Evolutionary conservation across 2,113 vertebrate species (phyloP).

Genomic region (Hirundichthys speculiger): DNA sequence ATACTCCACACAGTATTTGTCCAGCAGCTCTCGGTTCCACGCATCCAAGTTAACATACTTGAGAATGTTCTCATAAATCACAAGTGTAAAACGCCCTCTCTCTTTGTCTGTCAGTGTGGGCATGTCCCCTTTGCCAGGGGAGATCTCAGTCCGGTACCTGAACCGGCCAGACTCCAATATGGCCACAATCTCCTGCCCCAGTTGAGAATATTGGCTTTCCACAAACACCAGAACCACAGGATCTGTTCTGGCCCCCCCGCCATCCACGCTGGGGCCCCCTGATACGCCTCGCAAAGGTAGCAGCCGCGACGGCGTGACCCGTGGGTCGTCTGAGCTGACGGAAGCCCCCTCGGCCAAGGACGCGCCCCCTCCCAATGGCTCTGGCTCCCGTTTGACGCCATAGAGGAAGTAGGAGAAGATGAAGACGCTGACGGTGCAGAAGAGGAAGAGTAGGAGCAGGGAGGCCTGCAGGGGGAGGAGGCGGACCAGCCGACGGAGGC

Average conservation of each 20-base stretch:
- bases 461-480: conserved; percentile 94
- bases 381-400: conserved; percentile 94
- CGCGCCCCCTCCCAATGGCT: conserved; percentile 87
- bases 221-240: conserved; percentile 96
- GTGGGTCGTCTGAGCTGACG: conserved; percentile 85
- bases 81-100: conserved; percentile 91
- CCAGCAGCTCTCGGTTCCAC: conserved; percentile 98
- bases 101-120: conserved; percentile 94
- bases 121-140: conserved; percentile 97
- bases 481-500: conserved; percentile 91
- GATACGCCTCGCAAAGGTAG: conserved; percentile 83
- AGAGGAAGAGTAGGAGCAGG: conserved; percentile 92
- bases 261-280: conserved; percentile 75
- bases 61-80: conserved; percentile 97
- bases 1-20: conserved; percentile 98
- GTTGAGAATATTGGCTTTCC: conserved; percentile 96
- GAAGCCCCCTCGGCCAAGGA: conserved; percentile 80
- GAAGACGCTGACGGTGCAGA: conserved; percentile 95
- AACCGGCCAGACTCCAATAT: conserved; percentile 96
- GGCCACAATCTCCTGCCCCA: conserved; percentile 97
- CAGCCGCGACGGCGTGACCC: conserved; percentile 87
- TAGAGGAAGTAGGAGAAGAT: conserved; percentile 98
- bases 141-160: conserved; percentile 94
- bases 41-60: conserved; percentile 97
- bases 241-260: conserved; percentile 87